Percentiles rank a stretch among this genome's conserved stretches.
These are phyloP conservation scores for Rana temporaria DNA, from an alignment of 2,113 vertebrate genomes.

Conservation along the genomic window DNA sequence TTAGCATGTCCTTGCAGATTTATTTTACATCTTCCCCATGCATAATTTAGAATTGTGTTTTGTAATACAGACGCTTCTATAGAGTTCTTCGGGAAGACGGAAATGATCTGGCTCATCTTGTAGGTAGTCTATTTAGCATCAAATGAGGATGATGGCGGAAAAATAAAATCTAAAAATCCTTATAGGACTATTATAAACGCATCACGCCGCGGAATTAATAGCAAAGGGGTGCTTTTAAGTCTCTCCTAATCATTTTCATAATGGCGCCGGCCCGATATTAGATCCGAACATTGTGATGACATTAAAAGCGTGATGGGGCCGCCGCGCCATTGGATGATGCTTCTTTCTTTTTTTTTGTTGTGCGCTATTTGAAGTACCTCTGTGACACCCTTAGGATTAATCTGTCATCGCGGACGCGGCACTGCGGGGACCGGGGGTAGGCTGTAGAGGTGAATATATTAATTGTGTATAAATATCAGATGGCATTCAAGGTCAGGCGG, in stretches of 20 bases:
- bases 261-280: constrained; percentile 8
- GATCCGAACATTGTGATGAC: constrained; percentile 3
- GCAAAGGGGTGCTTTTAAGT: not conserved
- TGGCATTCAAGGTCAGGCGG: constrained; percentile 64
- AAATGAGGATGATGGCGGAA: constrained; percentile 1
- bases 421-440: constrained; percentile 50
- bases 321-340: not conserved
- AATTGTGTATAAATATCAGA: constrained; percentile 61
- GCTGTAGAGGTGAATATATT: constrained; percentile 57
- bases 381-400: constrained; percentile 50
- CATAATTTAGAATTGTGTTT: not conserved
- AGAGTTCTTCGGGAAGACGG: constrained; percentile 19
- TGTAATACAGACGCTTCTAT: not conserved
- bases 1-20: not conserved
- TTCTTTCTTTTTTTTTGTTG: constrained; percentile 32
- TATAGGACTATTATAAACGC: constrained; percentile 19
- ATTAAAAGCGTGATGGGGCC: not conserved
- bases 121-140: constrained; percentile 32
- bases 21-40: constrained; percentile 1
- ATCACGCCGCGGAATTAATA: constrained; percentile 13
- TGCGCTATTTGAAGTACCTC: constrained; percentile 54
- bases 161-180: constrained; percentile 33
- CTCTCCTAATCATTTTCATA: constrained; percentile 28
- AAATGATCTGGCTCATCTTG: constrained; percentile 21
- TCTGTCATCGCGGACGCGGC: constrained; percentile 15